A percentile compares a stretch with the other conserved stretches of the same genome.
Evolutionary conservation across 64 coral and sea anemone species (phyloP).

Genomic region (Montipora capricornis): DNA sequence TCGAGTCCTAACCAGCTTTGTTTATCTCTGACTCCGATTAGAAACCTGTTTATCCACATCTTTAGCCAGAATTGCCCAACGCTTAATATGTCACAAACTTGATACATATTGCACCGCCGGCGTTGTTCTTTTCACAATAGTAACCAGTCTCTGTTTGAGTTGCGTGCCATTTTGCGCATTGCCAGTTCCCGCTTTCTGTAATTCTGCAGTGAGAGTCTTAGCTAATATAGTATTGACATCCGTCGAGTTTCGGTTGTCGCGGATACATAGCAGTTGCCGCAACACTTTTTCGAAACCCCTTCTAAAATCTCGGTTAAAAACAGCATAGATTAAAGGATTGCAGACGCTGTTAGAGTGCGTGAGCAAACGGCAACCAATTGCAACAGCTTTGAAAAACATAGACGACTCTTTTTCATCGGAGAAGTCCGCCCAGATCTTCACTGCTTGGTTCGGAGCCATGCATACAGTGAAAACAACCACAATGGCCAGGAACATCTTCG

Average conservation of each 20-base stretch:
- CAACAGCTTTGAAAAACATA: slow-evolving; percentile 57
- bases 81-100: neutral
- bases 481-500: slow-evolving; percentile 84
- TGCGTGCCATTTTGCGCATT: neutral
- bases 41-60: neutral
- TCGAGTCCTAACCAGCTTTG: too few relatives aligned
- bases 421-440: slow-evolving; percentile 91
- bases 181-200: neutral
- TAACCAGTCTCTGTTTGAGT: neutral
- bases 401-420: neutral
- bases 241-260: neutral
- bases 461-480: slow-evolving; percentile 77
- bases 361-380: slow-evolving; percentile 80
- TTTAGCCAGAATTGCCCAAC: neutral
- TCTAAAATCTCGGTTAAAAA: slow-evolving; percentile 84
- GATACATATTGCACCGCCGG: neutral
- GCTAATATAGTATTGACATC: neutral
- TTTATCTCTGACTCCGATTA: too few relatives aligned
- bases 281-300: slow-evolving; percentile 74
- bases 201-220: neutral
- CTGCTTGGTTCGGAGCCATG: slow-evolving; percentile 87
- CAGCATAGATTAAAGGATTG: slow-evolving; percentile 82
- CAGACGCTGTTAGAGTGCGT: slow-evolving; percentile 89
- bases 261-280: neutral
- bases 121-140: neutral